phyloP scores from a whole-genome alignment of 2,113 vertebrate genomes.

The Platanista minor region DNA sequence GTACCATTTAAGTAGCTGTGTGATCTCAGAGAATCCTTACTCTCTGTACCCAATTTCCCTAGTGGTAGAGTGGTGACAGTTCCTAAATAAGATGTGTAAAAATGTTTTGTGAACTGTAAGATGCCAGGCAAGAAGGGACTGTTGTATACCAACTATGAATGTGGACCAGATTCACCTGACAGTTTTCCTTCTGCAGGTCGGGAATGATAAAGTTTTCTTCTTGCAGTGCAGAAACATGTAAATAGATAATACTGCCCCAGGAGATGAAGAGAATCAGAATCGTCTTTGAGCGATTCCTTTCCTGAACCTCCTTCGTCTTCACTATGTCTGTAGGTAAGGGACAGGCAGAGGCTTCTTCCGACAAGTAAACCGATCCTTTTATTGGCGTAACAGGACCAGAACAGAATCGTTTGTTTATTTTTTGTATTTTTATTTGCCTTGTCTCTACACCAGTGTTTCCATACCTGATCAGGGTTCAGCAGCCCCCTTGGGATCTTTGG shows the following conservation, averaged over 20 bases:
- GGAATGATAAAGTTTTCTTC: background rate
- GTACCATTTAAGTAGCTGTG: background rate
- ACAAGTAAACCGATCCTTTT: background rate
- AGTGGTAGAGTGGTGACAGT: background rate
- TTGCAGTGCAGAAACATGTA: background rate
- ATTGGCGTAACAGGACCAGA: background rate
- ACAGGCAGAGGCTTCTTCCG: background rate
- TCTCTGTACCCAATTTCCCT: background rate
- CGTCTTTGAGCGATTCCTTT: background rate
- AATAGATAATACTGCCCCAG: background rate
- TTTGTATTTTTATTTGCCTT: background rate
- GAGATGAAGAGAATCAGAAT: background rate
- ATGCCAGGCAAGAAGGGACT: background rate
- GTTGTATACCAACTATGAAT: background rate
- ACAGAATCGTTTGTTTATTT: background rate
- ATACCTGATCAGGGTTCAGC: background rate
- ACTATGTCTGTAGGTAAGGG: background rate
- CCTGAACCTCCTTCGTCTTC: background rate
- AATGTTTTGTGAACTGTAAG: background rate
- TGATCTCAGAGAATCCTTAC: background rate
- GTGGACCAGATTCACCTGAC: background rate
- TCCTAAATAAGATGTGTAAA: background rate
- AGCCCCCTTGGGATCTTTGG: background rate
- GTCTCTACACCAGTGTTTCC: background rate
- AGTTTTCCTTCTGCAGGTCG: background rate